Conservation (phyloP, 1,140 invertebrate genomes). For the Dendroctonus ponderosae region DNA sequence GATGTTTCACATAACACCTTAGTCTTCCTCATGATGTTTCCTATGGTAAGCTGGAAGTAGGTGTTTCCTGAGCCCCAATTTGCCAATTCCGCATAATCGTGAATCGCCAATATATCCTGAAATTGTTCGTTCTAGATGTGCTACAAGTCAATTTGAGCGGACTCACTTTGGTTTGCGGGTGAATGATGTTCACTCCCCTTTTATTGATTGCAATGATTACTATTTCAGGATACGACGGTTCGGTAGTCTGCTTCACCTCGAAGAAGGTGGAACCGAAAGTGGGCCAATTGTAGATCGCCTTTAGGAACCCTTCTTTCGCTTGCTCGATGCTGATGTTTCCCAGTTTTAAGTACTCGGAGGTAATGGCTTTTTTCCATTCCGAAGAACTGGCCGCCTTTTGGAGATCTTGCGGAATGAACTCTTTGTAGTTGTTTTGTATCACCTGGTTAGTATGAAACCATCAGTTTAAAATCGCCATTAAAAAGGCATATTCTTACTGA, state of each 20-base stretch:
- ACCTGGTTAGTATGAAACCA: constrained; percentile 11
- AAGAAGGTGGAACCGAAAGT: constrained; percentile 96
- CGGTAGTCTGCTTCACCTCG: constrained; percentile 87
- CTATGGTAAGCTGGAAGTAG: constrained; percentile 93
- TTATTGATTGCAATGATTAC: constrained; percentile 89
- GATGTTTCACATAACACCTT: constrained; percentile 91
- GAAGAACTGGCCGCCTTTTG: constrained; percentile 67
- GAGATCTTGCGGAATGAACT: constrained; percentile 79
- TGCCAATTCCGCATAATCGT: constrained; percentile 82
- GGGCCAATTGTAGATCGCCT: constrained; percentile 76
- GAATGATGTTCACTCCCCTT: constrained; percentile 84
- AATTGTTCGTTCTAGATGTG: constrained; percentile 38
- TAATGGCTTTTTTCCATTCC: constrained; percentile 83
- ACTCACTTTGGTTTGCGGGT: constrained; percentile 78
- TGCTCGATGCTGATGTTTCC: constrained; percentile 60
- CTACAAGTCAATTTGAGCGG: not conserved
- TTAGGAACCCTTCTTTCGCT: constrained; percentile 82
- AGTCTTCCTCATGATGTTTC: constrained; percentile 78
- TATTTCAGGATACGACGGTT: constrained; percentile 79
- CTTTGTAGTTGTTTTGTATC: constrained; percentile 66
- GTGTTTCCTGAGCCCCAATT: constrained; percentile 94
- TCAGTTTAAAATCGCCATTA: not conserved
- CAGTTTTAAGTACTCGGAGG: constrained; percentile 58
- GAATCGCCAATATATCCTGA: constrained; percentile 76
- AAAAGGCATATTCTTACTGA: constrained; percentile 17